These are phyloP conservation scores for Platalea minor DNA, from an alignment of 2,797 vertebrate genomes.

Conservation along the genomic window DNA sequence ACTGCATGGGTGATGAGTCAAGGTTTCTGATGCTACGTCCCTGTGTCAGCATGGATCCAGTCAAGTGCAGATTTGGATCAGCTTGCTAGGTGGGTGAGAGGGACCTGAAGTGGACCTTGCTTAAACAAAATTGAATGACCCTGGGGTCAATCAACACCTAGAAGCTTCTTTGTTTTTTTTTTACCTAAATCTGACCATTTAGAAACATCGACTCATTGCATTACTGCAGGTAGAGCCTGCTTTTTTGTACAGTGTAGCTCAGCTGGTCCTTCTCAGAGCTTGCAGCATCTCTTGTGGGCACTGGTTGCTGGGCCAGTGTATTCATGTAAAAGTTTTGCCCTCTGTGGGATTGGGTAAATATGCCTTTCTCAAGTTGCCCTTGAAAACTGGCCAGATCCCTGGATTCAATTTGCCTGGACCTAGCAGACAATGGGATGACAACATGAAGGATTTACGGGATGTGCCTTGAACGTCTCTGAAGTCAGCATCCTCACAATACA, in stretches of 20 bases:
- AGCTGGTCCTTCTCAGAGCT: background rate
- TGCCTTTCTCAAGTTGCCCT: background rate
- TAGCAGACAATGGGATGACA: constrained; percentile 30
- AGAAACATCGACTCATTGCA: background rate
- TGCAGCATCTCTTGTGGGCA: background rate
- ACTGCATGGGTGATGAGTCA: background rate
- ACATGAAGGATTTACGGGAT: background rate
- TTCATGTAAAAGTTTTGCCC: background rate
- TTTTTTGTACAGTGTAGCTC: background rate
- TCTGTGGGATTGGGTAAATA: background rate
- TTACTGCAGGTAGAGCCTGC: background rate
- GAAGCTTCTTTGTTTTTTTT: background rate
- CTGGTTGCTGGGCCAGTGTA: background rate
- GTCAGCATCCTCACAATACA: background rate
- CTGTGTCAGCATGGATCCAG: background rate
- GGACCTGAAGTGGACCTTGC: background rate
- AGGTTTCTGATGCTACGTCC: background rate
- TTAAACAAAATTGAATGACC: background rate
- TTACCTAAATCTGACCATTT: background rate
- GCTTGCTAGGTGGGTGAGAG: background rate
- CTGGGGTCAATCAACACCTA: background rate
- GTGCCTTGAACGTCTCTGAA: background rate
- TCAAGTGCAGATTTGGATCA: background rate
- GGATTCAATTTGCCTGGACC: background rate
- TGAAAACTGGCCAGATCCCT: background rate